These are phyloP conservation scores for Anarrhichthys ocellatus DNA, from an alignment of 2,113 vertebrate genomes.

Conservation along the genomic window DNA sequence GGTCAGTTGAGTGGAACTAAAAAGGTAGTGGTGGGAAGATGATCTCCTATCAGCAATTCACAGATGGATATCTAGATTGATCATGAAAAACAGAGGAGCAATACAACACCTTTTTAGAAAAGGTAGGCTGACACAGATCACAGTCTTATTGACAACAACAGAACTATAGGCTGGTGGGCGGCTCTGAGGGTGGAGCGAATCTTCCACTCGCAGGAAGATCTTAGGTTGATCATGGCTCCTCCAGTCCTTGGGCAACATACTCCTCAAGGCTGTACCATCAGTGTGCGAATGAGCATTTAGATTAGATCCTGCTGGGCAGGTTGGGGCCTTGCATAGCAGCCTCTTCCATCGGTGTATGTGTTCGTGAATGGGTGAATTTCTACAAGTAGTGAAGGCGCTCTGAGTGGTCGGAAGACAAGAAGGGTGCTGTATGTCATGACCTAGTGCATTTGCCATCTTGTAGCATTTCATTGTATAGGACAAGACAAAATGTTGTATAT, in stretches of 20 bases:
- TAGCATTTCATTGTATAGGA: not conserved
- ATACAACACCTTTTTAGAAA: conserved; percentile 9
- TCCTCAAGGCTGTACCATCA: not conserved
- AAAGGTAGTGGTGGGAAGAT: conserved; percentile 6
- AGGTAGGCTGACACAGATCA: conserved; percentile 9
- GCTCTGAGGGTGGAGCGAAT: too few species aligned
- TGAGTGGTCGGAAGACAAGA: not conserved
- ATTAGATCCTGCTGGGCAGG: not conserved
- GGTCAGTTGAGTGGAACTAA: conserved; percentile 10
- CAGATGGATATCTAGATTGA: not conserved
- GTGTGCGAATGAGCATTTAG: not conserved
- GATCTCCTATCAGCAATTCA: not conserved
- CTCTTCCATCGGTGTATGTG: not conserved
- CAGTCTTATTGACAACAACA: conserved; percentile 18
- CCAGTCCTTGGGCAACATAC: not conserved
- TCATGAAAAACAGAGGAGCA: conserved; percentile 1
- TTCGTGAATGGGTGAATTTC: not conserved
- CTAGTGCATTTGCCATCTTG: not conserved
- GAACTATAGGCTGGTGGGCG: not conserved
- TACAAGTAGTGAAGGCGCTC: not conserved
- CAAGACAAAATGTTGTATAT: not conserved
- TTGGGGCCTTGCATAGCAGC: not conserved
- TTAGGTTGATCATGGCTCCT: not conserved
- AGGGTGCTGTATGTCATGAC: not conserved
- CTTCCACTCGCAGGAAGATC: too few species aligned